Evolutionary conservation across 2,888 invertebrate species (phyloP).

Genomic region (Idaea biselata): DNA sequence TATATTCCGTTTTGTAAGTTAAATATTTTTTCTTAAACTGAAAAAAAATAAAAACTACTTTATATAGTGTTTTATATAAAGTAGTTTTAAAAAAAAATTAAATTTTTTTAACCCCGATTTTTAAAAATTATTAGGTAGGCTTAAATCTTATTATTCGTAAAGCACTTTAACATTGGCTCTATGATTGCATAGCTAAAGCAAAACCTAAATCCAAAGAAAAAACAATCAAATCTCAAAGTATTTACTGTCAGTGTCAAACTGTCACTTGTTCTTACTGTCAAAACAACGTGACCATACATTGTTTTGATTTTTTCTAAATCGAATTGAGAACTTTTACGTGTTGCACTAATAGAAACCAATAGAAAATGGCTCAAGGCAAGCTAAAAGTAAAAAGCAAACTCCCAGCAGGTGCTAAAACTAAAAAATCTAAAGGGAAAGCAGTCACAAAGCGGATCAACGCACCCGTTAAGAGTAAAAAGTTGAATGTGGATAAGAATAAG

Average conservation of each 20-base stretch:
- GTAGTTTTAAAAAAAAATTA: no score
- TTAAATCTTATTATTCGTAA: no score
- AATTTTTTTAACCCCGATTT: no score
- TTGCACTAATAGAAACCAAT: neutral
- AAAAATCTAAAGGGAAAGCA: conserved; percentile 76
- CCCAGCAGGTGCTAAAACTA: conserved; percentile 77
- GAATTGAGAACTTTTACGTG: neutral
- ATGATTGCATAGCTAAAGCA: neutral
- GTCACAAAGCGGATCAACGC: conserved; percentile 82
- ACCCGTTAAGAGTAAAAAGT: conserved; percentile 83
- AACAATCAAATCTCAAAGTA: neutral
- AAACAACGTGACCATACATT: conserved; percentile 11
- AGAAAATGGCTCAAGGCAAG: conserved; percentile 84
- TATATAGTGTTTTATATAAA: no score
- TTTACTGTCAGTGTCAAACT: conserved; percentile 4
- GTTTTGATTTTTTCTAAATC: neutral
- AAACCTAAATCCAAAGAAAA: neutral
- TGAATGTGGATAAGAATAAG: conserved; percentile 80
- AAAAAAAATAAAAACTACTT: no score
- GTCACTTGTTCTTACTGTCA: conserved; percentile 11
- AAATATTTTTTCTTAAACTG: no score
- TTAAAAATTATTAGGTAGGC: no score
- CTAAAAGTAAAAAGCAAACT: conserved; percentile 83
- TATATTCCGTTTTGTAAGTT: no score
- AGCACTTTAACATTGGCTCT: no score